These are phyloP conservation scores for Calliopum simillimum DNA, from an alignment of 2,888 invertebrate species.

Conservation along the genomic window DNA sequence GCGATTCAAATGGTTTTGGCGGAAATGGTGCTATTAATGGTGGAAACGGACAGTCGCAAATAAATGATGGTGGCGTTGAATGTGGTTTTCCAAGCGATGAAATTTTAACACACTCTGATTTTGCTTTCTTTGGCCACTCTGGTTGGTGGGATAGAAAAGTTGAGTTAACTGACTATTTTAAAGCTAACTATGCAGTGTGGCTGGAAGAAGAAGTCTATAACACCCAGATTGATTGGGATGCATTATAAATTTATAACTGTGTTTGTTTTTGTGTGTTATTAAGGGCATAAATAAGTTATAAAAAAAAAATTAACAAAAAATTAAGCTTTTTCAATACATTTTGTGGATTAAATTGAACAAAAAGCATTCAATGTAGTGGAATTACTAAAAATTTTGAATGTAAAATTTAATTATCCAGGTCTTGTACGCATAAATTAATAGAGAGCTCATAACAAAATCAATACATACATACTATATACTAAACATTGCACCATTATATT, in stretches of 20 bases:
- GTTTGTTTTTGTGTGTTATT: not conserved
- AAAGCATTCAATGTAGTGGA: too few species aligned
- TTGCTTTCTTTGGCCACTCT: slow-evolving; percentile 66
- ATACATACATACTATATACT: slow-evolving; percentile 15
- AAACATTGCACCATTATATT: slow-evolving; percentile 14
- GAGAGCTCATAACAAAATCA: not conserved
- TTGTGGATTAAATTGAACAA: too few species aligned
- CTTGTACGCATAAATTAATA: not conserved
- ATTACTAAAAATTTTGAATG: not conserved
- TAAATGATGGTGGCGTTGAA: slow-evolving; percentile 60
- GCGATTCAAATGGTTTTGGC: slow-evolving; percentile 46
- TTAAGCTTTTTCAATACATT: not conserved
- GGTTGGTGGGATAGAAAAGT: slow-evolving; percentile 68
- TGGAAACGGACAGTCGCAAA: slow-evolving; percentile 50
- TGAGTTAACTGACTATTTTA: slow-evolving; percentile 92
- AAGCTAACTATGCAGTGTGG: slow-evolving; percentile 94
- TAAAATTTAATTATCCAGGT: not conserved
- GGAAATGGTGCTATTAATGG: slow-evolving; percentile 44
- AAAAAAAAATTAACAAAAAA: not conserved
- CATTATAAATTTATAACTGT: slow-evolving; percentile 51
- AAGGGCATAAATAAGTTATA: not conserved
- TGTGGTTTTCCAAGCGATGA: slow-evolving; percentile 65
- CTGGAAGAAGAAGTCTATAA: slow-evolving; percentile 96
- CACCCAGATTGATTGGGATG: slow-evolving; percentile 84
- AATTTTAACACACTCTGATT: slow-evolving; percentile 65